These are phyloP conservation scores for Chrysolina haemoptera DNA, from an alignment of 2,888 invertebrate genomes.

Conservation along the genomic window DNA sequence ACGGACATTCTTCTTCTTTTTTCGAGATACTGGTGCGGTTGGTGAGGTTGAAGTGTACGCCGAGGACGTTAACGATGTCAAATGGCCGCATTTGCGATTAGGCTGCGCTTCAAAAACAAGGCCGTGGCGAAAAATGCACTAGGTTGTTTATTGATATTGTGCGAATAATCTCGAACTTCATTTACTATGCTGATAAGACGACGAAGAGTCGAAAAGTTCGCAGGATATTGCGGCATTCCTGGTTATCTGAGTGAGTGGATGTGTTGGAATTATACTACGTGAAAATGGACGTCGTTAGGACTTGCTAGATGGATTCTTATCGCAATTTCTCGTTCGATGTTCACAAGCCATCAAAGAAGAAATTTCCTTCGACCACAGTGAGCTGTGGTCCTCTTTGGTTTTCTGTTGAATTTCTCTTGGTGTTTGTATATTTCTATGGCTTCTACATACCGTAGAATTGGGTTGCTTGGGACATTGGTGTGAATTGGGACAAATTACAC, in stretches of 20 bases:
- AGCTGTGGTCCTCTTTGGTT: no score
- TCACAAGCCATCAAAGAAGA: background rate
- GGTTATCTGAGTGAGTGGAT: constrained; percentile 11
- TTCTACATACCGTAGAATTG: no score
- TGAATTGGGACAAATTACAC: no score
- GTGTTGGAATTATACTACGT: background rate
- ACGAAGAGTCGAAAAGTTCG: background rate
- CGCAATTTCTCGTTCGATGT: background rate
- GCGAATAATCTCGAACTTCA: constrained; percentile 11
- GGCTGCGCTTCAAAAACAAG: constrained; percentile 5
- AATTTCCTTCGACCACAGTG: no score
- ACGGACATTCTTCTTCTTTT: constrained; percentile 37
- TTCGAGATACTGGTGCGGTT: background rate
- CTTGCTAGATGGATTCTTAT: background rate
- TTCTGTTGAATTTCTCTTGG: no score
- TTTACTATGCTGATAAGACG: constrained; percentile 9
- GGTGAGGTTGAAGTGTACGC: background rate
- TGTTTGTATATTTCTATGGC: no score
- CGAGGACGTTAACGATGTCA: constrained; percentile 10
- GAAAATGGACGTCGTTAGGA: background rate
- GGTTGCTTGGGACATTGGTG: no score
- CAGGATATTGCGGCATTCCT: constrained; percentile 1
- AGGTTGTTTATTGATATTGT: constrained; percentile 17
- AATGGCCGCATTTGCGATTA: background rate
- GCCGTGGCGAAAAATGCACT: background rate